Conservation (phyloP, 2,113 vertebrate species). For the Perccottus glenii region DNA sequence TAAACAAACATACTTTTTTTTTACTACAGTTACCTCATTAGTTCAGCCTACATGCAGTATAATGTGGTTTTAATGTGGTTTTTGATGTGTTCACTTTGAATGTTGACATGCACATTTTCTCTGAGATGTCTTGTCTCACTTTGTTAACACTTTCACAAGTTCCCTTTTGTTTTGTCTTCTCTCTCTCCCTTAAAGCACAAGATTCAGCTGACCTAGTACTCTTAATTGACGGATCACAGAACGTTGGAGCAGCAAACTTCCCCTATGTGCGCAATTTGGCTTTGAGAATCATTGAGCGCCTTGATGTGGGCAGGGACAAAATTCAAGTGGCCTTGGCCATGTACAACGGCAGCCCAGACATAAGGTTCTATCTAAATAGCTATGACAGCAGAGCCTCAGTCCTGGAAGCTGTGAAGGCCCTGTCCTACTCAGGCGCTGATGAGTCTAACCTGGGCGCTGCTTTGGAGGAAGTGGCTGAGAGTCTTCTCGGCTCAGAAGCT, state of each 20-base stretch:
- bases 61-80: constrained; percentile 74
- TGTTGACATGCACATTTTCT: constrained; percentile 86
- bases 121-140: constrained; percentile 68
- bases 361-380: constrained; percentile 88
- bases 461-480: constrained; percentile 87
- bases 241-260: constrained; percentile 93
- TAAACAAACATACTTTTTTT: no score
- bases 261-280: constrained; percentile 89
- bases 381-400: constrained; percentile 85
- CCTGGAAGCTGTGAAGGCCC: constrained; percentile 86
- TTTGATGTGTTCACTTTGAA: constrained; percentile 84
- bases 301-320: constrained; percentile 87
- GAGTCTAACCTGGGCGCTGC: constrained; percentile 89
- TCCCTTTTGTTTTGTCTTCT: constrained; percentile 87
- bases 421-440: constrained; percentile 83
- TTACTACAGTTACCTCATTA: constrained; percentile 58
- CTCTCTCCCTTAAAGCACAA: constrained; percentile 87
- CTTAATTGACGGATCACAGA: constrained; percentile 99
- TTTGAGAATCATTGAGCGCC: constrained; percentile 91
- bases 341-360: constrained; percentile 85
- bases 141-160: constrained; percentile 94
- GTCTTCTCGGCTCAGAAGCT: constrained; percentile 83
- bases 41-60: constrained; percentile 96
- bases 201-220: constrained; percentile 97
- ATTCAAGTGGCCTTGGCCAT: constrained; percentile 90